Evolutionary conservation across 2,113 vertebrate species (phyloP).

Genomic region (Triplophysa siluroides): DNA sequence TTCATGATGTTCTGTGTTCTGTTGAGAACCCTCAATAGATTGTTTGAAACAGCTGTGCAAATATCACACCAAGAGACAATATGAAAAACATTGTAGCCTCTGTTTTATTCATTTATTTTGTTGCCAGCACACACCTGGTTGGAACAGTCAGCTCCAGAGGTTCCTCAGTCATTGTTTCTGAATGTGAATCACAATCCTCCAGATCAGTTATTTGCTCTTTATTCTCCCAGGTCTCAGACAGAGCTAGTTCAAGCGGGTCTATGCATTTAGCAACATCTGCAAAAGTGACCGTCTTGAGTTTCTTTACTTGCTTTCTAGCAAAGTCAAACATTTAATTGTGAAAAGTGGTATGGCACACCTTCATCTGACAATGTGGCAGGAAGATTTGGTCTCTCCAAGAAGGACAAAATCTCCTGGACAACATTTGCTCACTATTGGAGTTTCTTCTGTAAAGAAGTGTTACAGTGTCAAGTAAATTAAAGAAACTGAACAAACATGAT

Average conservation of each 20-base stretch:
- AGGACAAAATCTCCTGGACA: background rate
- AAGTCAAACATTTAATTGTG: background rate
- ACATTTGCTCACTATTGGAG: background rate
- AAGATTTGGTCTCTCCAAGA: background rate
- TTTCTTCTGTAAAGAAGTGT: slow-evolving; percentile 1
- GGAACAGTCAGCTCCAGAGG: background rate
- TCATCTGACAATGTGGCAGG: background rate
- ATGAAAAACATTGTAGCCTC: background rate
- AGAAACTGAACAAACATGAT: background rate
- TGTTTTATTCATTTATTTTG: background rate
- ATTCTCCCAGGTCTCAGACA: background rate
- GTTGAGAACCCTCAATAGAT: slow-evolving; percentile 4
- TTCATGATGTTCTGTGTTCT: slow-evolving; percentile 8
- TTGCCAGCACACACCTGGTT: slow-evolving; percentile 30
- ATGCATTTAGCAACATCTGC: background rate
- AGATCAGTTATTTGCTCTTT: slow-evolving; percentile 2
- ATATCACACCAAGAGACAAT: background rate
- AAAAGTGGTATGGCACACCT: background rate
- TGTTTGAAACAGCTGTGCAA: background rate
- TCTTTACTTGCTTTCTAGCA: background rate
- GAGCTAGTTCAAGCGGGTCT: background rate
- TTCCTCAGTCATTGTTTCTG: background rate
- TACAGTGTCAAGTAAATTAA: background rate
- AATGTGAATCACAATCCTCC: background rate
- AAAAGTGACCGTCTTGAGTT: background rate